These are phyloP conservation scores for Eremophila alpestris DNA, from an alignment of 2,797 vertebrate species.

Conservation along the genomic window DNA sequence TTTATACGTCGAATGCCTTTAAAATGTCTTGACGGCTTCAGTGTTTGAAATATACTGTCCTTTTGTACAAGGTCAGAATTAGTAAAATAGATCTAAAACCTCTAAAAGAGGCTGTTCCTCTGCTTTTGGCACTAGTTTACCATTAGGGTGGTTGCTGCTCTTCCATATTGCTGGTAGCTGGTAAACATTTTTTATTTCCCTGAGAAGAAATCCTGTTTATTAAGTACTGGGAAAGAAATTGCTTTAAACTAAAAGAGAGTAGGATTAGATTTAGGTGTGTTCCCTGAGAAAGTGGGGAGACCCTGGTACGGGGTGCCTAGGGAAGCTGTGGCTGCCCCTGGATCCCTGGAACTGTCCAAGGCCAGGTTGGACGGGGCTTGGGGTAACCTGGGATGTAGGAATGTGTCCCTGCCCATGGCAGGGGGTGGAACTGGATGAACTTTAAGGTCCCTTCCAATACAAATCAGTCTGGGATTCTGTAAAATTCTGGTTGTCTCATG, in stretches of 20 bases:
- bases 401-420: not conserved
- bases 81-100: not conserved
- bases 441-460: not conserved
- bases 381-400: rapidly evolving
- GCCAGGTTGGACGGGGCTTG: not conserved
- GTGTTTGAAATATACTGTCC: not conserved
- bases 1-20: not conserved
- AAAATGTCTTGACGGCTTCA: not conserved
- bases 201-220: not conserved
- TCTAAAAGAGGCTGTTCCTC: not conserved
- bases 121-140: not conserved
- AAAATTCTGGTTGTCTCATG: not conserved
- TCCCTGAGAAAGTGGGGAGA: not conserved
- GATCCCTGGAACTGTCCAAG: not conserved
- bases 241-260: not conserved
- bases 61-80: not conserved
- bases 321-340: not conserved
- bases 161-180: not conserved
- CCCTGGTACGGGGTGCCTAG: not conserved
- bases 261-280: not conserved
- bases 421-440: not conserved
- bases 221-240: not conserved
- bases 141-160: not conserved
- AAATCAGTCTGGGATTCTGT: not conserved
- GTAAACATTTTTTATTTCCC: not conserved